Evolutionary conservation across 1,140 invertebrate genomes (phyloP), one percentile per base, ranked within the genome.

Genomic region (Bombus superbus): DNA sequence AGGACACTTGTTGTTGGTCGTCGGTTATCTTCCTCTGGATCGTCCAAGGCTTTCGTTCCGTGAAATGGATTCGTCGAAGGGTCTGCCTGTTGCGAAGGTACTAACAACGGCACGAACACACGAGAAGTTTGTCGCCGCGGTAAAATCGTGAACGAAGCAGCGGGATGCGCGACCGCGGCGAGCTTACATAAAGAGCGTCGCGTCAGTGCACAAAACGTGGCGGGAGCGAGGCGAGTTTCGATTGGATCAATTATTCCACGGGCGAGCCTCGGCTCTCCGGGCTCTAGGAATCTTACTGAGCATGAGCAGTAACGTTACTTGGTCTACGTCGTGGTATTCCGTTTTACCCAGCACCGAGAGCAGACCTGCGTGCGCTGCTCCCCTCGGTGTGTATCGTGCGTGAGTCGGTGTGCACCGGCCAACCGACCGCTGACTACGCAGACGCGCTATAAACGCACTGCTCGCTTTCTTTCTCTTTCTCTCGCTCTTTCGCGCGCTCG

Each of bases 201-300:
- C 81, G 69, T 89, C 82, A 78, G 71, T 68, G 71, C 83, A 73
- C 66, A 77, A 66, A 87, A 84, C 77, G 84, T 89, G 86, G 88
- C 89, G 89, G 86, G 83, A 92, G 88, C 88, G 88, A 90, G 59
- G 28, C 62, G 85, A 90, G 78, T 91, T 90, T 87, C 88, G 91
- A 93, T 92, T 91, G 88, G 88, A 92, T 91, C 90, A 92, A 91
- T 91, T 87, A 90, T 89, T 88, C 79, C 83, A 86, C 91, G 68
- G 82, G 87, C 77, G 81, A 92, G 87, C 87, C 87, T 91, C 86
- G 88, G 69, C 79, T 77, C 87, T 89, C 85, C 78, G 89, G 84
- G 89, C 86, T 91, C 87, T 42, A 66, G 53, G 79, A 75, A 83
- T 86, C 82, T 91, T 91, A 90, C 92, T 77, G 88, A 88, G 88